These are phyloP conservation scores for Ctenicera cuprea DNA, from an alignment of 2,888 invertebrate genomes.

Conservation along the genomic window DNA sequence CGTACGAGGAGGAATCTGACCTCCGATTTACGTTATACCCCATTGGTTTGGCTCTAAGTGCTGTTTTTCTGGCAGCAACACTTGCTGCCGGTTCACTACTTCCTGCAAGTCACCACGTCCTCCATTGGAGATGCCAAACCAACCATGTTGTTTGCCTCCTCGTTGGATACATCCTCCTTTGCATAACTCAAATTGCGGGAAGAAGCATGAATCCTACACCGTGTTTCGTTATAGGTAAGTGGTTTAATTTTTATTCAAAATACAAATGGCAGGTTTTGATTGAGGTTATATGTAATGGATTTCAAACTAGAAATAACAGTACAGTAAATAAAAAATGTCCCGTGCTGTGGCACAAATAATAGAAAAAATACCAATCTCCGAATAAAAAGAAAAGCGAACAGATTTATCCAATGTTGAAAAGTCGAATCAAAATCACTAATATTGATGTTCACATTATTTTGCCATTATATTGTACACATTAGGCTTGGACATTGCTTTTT, in stretches of 20 bases:
- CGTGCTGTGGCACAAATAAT: too few relatives aligned
- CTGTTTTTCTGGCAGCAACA: constrained; percentile 87
- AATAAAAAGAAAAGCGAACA: too few relatives aligned
- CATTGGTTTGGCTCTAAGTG: constrained; percentile 86
- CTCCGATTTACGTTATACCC: constrained; percentile 84
- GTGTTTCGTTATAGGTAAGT: constrained; percentile 84
- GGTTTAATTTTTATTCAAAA: background rate
- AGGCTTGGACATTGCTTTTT: too few relatives aligned
- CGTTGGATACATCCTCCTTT: constrained; percentile 86
- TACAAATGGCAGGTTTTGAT: background rate
- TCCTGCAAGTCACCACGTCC: constrained; percentile 89
- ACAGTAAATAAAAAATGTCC: too few relatives aligned
- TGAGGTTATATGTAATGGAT: too few relatives aligned
- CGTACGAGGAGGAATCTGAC: constrained; percentile 66
- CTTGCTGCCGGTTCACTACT: constrained; percentile 86
- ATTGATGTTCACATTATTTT: too few relatives aligned
- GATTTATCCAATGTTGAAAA: too few relatives aligned
- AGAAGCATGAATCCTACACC: constrained; percentile 76
- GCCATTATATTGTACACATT: too few relatives aligned
- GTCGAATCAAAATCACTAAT: too few relatives aligned
- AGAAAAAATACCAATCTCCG: too few relatives aligned
- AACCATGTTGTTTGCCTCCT: constrained; percentile 90
- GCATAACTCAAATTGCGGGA: constrained; percentile 84
- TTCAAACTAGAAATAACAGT: background rate
- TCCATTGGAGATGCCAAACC: constrained; percentile 93